Evolutionary conservation across 2,113 vertebrate species (phyloP).

Genomic region (Gobio gobio): DNA sequence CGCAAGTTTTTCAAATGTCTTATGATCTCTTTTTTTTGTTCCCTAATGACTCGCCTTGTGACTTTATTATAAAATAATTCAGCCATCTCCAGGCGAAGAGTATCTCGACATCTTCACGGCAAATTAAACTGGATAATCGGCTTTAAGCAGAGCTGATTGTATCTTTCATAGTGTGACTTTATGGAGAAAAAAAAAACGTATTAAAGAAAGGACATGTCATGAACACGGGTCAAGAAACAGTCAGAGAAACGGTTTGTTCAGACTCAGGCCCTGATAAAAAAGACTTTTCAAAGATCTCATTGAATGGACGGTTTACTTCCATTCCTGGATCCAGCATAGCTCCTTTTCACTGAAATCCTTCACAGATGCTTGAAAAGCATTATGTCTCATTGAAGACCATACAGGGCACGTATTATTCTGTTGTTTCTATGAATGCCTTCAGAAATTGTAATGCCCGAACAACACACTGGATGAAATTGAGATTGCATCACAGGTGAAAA

Average conservation of each 20-base stretch:
- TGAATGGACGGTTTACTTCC: slow-evolving; percentile 16
- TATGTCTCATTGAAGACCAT: slow-evolving; percentile 8
- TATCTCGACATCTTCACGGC: slow-evolving; percentile 36
- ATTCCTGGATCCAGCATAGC: slow-evolving; percentile 41
- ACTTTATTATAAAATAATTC: slow-evolving; percentile 39
- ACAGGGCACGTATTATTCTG: not conserved
- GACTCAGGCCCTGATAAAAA: not conserved
- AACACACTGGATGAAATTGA: not conserved
- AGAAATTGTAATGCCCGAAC: not conserved
- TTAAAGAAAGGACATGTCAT: slow-evolving; percentile 25
- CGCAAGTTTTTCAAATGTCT: slow-evolving; percentile 19
- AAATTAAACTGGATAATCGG: slow-evolving; percentile 39
- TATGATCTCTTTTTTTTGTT: slow-evolving; percentile 10
- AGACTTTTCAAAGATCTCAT: not conserved
- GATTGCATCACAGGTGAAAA: slow-evolving; percentile 26
- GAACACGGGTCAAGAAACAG: slow-evolving; percentile 24
- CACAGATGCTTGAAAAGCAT: slow-evolving; percentile 33
- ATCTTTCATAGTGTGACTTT: slow-evolving; percentile 35
- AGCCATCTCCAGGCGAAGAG: slow-evolving; percentile 13
- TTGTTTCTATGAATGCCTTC: not conserved
- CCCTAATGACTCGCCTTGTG: slow-evolving; percentile 33
- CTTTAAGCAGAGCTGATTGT: slow-evolving; percentile 29
- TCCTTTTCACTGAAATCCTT: not conserved
- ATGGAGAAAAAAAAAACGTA: not conserved
- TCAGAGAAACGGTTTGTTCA: not conserved